Evolutionary conservation across 2,888 invertebrate species (phyloP).

Genomic region (Brenthis ino): DNA sequence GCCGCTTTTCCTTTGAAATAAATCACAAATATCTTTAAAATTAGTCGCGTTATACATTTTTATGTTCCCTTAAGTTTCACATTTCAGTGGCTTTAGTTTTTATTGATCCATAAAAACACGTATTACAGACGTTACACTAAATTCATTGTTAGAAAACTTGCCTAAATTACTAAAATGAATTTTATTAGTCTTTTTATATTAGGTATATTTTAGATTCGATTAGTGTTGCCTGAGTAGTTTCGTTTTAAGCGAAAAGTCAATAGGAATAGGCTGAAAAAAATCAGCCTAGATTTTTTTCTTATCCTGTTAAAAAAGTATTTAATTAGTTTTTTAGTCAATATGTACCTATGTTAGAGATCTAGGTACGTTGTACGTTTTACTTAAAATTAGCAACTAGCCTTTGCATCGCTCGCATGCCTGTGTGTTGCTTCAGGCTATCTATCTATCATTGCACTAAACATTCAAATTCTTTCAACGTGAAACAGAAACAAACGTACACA

Average conservation of each 20-base stretch:
- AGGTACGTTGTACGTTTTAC: too few species aligned
- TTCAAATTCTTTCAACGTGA: too few species aligned
- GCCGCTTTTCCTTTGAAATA: constrained; percentile 15
- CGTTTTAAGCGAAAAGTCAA: not conserved
- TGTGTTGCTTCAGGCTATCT: too few species aligned
- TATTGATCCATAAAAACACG: constrained; percentile 8
- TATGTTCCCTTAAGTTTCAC: constrained; percentile 17
- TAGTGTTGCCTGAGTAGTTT: constrained; percentile 4
- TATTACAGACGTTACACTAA: constrained; percentile 7
- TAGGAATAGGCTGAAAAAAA: too few species aligned
- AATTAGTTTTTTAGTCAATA: too few species aligned
- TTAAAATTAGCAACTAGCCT: too few species aligned
- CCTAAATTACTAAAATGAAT: not conserved
- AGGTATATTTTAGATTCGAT: not conserved
- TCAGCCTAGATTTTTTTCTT: too few species aligned
- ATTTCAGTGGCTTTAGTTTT: constrained; percentile 4
- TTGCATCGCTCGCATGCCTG: too few species aligned
- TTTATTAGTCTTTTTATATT: constrained; percentile 5
- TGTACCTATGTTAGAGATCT: too few species aligned
- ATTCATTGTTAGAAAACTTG: constrained; percentile 10
- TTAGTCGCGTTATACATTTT: constrained; percentile 11
- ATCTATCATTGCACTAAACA: too few species aligned
- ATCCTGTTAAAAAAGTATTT: too few species aligned
- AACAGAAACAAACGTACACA: too few species aligned
- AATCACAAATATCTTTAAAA: constrained; percentile 17